A percentile compares a stretch with the other conserved stretches of the same genome.
Conservation (phyloP, 37 sponge, comb jelly and placozoan genomes). For the Diacarnus erythraeanus region DNA sequence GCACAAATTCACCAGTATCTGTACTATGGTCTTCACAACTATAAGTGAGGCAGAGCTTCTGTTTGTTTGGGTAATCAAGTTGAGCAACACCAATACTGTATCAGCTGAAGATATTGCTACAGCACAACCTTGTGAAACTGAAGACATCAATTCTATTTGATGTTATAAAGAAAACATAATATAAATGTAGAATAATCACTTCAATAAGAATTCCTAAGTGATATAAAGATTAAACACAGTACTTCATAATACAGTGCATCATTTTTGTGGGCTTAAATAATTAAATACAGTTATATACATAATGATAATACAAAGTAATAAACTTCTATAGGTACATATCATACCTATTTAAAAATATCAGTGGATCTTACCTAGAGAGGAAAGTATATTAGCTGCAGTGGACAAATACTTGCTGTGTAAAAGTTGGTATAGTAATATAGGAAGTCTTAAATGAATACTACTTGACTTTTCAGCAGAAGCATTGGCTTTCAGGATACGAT, state of each 20-base stretch:
- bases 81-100: slow-evolving; percentile 35
- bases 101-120: slow-evolving; percentile 21
- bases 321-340: neutral
- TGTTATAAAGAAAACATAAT: neutral
- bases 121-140: slow-evolving; percentile 50
- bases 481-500: slow-evolving; percentile 35
- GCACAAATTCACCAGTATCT: slow-evolving; percentile 52
- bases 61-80: slow-evolving; percentile 31
- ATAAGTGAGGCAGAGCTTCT: slow-evolving; percentile 54
- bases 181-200: neutral
- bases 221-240: neutral
- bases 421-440: slow-evolving; percentile 35
- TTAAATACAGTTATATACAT: neutral
- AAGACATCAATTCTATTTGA: slow-evolving; percentile 53
- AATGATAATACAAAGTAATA: neutral
- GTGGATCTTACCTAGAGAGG: slow-evolving; percentile 43
- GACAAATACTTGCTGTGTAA: slow-evolving; percentile 58
- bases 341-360: neutral
- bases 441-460: slow-evolving; percentile 23
- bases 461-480: slow-evolving; percentile 18
- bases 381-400: slow-evolving; percentile 39
- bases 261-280: neutral
- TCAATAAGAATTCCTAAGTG: neutral
- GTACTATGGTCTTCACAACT: slow-evolving; percentile 22
- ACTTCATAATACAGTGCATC: neutral